A percentile compares a stretch with the other conserved stretches of the same genome.
Evolutionary conservation across 2,113 vertebrate genomes (phyloP).

Genomic region (Festucalex cinctus): DNA sequence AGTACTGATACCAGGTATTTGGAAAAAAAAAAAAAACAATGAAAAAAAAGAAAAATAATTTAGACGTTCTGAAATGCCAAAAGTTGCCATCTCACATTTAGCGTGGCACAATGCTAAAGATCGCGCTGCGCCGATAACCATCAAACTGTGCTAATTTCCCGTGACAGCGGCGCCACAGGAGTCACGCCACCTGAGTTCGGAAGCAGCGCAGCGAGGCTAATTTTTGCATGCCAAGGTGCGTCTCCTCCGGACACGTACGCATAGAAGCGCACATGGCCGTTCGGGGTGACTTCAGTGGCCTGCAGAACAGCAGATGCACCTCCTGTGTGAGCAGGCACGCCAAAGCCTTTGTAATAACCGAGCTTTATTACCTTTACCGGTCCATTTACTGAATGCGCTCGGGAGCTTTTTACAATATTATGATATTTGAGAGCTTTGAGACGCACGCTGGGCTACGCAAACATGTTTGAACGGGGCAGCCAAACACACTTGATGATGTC

Average conservation of each 20-base stretch:
- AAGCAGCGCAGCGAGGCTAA: slow-evolving; percentile 14
- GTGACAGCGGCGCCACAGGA: not conserved
- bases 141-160: not conserved
- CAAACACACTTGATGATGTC: slow-evolving; percentile 48
- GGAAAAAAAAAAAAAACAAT: too few relatives aligned
- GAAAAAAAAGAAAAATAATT: too few relatives aligned
- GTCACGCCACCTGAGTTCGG: slow-evolving; percentile 9
- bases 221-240: slow-evolving; percentile 28
- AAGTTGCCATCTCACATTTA: too few relatives aligned
- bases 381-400: slow-evolving; percentile 1
- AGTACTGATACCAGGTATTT: too few relatives aligned
- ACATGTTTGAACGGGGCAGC: slow-evolving; percentile 8
- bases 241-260: slow-evolving; percentile 13
- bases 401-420: slow-evolving; percentile 9
- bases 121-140: not conserved
- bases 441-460: slow-evolving; percentile 10
- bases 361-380: not conserved
- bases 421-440: slow-evolving; percentile 6
- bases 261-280: slow-evolving; percentile 10
- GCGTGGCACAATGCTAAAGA: not conserved
- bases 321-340: slow-evolving; percentile 17
- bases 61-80: too few relatives aligned
- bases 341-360: slow-evolving; percentile 4
- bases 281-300: slow-evolving; percentile 22
- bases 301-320: slow-evolving; percentile 36